Base-by-base conservation (phyloP, 2,797 vertebrate genomes). In the Sitta carolinensis region DNA sequence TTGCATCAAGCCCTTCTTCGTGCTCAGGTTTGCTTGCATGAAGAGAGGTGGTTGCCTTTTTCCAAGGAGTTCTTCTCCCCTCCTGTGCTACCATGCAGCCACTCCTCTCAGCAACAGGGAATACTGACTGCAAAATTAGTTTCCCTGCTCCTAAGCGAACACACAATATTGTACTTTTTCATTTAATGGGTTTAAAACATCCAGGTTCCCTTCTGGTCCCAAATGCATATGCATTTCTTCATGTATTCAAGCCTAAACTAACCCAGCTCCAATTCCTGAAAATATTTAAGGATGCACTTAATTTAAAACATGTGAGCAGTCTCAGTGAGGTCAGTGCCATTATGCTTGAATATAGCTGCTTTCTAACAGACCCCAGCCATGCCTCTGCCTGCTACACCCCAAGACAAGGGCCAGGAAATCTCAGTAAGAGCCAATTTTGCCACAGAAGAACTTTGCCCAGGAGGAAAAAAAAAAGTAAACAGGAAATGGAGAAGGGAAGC, bases 221-320 rank as follows among this genome's bases (percentile, higher is more conserved):
- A 77, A 83, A 80, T 64, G 52, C 27, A 43, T 70, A 70, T 47
- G 38, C n/a, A 61, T 95, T 89, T 94, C 75, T 93, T 87, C 50
- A 58, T 45, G 29, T 50, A 68, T 77, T 61, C 81, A 87, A 84
- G 81, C 20, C 72, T 92, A 95, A 93, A 89, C 72, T n/a, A 95
- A 91, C 57, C 26, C 87, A 94, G 62, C 38, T 90, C 77, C 1
- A 1, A 85, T 92, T 90, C 78, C 72, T 85, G 86, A 94, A 90
- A 90, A 84, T 74, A 72, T 73, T 87, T 74, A 95, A 89, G 58
- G 86, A 87, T 2, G 3, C 8, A 22, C 68, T 89, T 89, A 90
- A 94, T 94, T 68, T 77, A 75, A 90, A 92, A 89, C 86, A 94
- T 10, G 16, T 92, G 93, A 89, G 34, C 58, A 77, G 72, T 27